These are phyloP conservation scores for Nothobranchius kuhntae DNA, from an alignment of 2,113 vertebrate species.

Conservation along the genomic window DNA sequence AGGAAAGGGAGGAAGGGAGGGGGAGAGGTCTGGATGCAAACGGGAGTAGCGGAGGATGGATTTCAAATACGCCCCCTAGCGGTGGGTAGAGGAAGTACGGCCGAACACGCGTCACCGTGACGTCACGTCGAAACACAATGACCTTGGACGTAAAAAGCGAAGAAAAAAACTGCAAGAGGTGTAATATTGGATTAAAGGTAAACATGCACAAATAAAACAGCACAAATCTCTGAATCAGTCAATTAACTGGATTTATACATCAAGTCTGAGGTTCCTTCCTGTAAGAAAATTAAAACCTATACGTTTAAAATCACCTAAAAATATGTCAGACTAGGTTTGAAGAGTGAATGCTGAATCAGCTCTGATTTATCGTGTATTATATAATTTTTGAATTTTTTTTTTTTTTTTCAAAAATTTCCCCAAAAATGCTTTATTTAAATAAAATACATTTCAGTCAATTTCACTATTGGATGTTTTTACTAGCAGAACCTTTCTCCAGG, in stretches of 20 bases:
- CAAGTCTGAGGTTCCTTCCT: background rate
- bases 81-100: conserved; percentile 63
- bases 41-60: background rate
- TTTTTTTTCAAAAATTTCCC: no score
- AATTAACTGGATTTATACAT: background rate
- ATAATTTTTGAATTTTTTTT: no score
- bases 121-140: conserved; percentile 44
- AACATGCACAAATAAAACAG: background rate
- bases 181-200: conserved; percentile 8
- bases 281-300: no score
- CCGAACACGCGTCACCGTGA: conserved; percentile 58
- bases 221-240: background rate
- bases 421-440: no score
- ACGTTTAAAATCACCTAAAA: no score
- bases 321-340: no score
- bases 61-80: conserved; percentile 55
- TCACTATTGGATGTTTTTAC: no score
- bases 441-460: no score
- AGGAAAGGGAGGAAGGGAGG: background rate
- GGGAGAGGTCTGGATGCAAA: conserved; percentile 10
- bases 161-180: conserved; percentile 3
- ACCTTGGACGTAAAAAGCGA: conserved; percentile 64
- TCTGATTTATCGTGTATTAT: no score
- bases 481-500: no score
- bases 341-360: no score